phyloP scores from a whole-genome alignment of 2,888 invertebrate genomes.

The Metopia argyrocephala region DNA sequence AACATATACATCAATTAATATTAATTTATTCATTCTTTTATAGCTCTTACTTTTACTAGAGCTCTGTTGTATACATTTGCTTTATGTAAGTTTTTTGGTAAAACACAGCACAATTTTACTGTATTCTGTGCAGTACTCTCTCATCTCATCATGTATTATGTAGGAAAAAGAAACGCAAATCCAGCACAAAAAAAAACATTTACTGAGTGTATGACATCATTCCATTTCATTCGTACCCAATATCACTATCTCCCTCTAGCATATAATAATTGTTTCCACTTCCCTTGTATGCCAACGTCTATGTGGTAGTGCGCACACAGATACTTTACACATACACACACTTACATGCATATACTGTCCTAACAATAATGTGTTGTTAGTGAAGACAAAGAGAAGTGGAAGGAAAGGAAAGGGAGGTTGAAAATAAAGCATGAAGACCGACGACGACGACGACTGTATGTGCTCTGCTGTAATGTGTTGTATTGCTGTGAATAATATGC shows the following conservation, averaged over 20 bases:
- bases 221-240: slow-evolving; percentile 38
- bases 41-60: slow-evolving; percentile 29
- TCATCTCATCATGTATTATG: slow-evolving; percentile 50
- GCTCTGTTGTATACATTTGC: slow-evolving; percentile 53
- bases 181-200: slow-evolving; percentile 51
- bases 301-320: slow-evolving; percentile 47
- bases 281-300: slow-evolving; percentile 59
- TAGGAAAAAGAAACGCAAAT: slow-evolving; percentile 56
- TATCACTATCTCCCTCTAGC: slow-evolving; percentile 45
- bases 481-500: no score
- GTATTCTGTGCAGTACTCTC: slow-evolving; percentile 50
- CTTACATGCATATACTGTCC: slow-evolving; percentile 21
- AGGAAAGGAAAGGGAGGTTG: slow-evolving; percentile 32
- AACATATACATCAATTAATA: no score
- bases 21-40: no score
- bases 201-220: slow-evolving; percentile 54
- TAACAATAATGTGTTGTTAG: not conserved
- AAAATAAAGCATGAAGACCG: slow-evolving; percentile 39
- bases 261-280: slow-evolving; percentile 39
- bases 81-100: slow-evolving; percentile 62
- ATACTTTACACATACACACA: slow-evolving; percentile 35
- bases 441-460: not conserved
- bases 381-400: slow-evolving; percentile 5
- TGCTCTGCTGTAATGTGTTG: no score
- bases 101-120: slow-evolving; percentile 53